Evolutionary conservation across 1,140 invertebrate genomes (phyloP).

Genomic region (Pollicipes pollicipes): DNA sequence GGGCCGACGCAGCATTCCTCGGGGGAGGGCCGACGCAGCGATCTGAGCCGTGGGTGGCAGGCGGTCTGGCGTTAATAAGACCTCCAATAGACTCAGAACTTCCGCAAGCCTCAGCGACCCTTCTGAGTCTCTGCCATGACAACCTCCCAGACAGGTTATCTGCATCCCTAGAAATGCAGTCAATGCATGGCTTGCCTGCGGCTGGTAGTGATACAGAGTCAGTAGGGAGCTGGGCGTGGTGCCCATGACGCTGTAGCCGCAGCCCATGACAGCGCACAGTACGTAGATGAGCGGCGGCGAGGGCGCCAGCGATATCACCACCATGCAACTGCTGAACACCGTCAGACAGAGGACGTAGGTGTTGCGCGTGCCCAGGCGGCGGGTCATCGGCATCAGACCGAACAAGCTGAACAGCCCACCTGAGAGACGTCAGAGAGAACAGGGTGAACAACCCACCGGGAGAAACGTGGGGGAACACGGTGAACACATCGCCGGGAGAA

Average conservation of each 20-base stretch:
- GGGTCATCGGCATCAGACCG: background rate
- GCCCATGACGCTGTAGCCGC: background rate
- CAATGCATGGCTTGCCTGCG: background rate
- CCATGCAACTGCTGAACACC: background rate
- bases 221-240: background rate
- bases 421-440: background rate
- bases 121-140: too few species aligned
- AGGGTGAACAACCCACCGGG: too few species aligned
- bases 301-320: background rate
- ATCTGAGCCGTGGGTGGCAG: too few species aligned
- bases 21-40: too few species aligned
- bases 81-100: too few species aligned
- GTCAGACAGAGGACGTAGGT: background rate
- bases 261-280: background rate
- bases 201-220: background rate
- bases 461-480: too few species aligned
- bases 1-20: too few species aligned
- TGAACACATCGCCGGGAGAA: too few species aligned
- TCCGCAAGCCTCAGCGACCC: too few species aligned
- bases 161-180: too few species aligned
- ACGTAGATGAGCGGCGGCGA: background rate
- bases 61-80: too few species aligned
- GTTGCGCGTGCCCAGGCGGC: background rate
- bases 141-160: too few species aligned
- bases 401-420: background rate